Base-by-base conservation (phyloP, 2,797 vertebrate species). In the Neosalanx taihuensis region DNA sequence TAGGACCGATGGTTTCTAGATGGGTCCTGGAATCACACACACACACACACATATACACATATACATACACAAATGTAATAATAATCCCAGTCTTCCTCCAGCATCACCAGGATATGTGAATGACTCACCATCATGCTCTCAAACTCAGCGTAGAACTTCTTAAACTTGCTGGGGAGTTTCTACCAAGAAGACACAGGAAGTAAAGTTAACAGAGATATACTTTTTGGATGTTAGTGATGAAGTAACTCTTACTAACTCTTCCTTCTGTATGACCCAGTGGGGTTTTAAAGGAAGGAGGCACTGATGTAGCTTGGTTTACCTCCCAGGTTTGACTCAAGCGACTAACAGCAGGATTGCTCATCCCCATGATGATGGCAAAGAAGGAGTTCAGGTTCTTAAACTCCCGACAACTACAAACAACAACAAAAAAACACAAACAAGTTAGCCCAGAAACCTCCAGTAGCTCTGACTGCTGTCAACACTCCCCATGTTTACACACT, bases 81-180 rank as follows among this genome's bases (percentile, higher is more conserved):
- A 46, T 46, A 13, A 46, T 46, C 41, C 3, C 41, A 46, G 13
- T 46, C 41, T 12, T 46, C 41, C 41, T 46, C 41, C 3, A 61
- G 18, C 29, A 29, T 13, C 30, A 10, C 31, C 46, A 37, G 0
- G 3, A 61, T 9, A 9, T 26, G 6, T 30, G 7, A 41, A 2
- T 23, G 67, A 92, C 95, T 95, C 82, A 98, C 97, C 94, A 99
- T 96, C 94, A 98, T 95, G 90, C 94, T 98, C 91, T 99, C 97
- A 94, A 99, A 99, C 88, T 99, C 97, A 0, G 95, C 94, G 61
- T 98, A 99, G 90, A 99, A 98, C 93, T 99, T 99, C 92, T 97
- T 99, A 87, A 99, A 99, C 92, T 99, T 99, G 91, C 96, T 96
- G 71, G 97, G 97, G 77, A 99, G 96, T 93, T 99, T 99, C 97